Evolutionary conservation across 2,888 invertebrate species (phyloP).

Genomic region (Tetragonula carbonaria): DNA sequence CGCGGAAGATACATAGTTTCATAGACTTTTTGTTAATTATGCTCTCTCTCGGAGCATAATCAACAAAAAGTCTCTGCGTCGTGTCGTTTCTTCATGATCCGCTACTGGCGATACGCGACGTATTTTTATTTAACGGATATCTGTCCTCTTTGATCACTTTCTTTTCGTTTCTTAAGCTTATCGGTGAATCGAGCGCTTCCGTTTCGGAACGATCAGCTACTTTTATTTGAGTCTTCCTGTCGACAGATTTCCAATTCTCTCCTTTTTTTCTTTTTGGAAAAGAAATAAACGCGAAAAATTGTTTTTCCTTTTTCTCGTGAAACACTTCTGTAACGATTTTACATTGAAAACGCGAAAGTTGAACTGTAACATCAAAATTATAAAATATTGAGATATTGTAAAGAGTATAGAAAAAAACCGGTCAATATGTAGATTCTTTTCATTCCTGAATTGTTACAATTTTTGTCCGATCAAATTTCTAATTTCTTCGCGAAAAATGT

Average conservation of each 20-base stretch:
- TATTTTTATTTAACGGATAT: neutral
- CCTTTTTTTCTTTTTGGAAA: neutral
- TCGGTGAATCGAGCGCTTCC: neutral
- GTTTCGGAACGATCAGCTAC: neutral
- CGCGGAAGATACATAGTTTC: neutral
- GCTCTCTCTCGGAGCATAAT: neutral
- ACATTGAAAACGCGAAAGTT: too few species aligned
- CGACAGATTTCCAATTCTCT: neutral
- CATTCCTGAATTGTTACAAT: too few species aligned
- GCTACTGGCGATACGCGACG: neutral
- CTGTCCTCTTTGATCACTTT: constrained; percentile 13
- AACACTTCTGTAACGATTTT: neutral
- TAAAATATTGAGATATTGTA: too few species aligned
- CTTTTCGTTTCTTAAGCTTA: constrained; percentile 31
- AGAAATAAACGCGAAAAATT: too few species aligned
- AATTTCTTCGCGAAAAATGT: too few species aligned
- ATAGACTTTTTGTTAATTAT: neutral
- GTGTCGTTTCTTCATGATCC: neutral
- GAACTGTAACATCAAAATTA: too few species aligned
- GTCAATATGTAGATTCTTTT: too few species aligned
- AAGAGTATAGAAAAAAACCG: too few species aligned
- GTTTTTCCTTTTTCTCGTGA: neutral
- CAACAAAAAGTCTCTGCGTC: neutral
- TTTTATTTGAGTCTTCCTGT: neutral
- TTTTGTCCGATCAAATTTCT: too few species aligned